Conservation (phyloP, 2,797 vertebrate species). For the Carduelis carduelis region DNA sequence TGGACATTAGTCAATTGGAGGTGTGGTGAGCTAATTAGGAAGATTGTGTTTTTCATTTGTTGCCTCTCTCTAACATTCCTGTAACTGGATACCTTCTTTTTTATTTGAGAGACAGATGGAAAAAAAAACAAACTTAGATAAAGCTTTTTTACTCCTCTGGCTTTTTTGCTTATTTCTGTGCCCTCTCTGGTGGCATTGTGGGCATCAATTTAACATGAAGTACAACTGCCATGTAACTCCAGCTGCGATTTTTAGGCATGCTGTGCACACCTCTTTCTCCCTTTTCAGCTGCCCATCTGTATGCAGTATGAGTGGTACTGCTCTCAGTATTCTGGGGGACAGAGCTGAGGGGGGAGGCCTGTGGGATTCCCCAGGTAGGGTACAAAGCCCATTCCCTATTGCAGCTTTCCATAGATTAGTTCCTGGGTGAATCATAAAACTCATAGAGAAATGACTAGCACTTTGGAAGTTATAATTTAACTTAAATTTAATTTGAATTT, state of each 20-base stretch:
- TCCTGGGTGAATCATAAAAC: neutral
- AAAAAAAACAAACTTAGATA: neutral
- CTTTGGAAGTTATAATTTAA: neutral
- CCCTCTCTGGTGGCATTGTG: neutral
- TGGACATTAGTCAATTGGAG: neutral
- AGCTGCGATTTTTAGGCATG: neutral
- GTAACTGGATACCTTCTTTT: neutral
- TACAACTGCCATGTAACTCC: neutral
- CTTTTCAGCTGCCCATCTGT: neutral
- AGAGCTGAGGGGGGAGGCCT: neutral
- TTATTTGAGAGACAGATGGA: neutral
- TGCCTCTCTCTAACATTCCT: neutral
- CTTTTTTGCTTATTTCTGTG: neutral
- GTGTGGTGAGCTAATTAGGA: neutral
- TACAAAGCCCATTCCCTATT: neutral
- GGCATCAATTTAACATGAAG: neutral
- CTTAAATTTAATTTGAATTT: neutral
- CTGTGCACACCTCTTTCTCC: neutral
- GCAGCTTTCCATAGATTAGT: neutral
- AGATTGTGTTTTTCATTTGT: neutral
- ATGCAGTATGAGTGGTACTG: neutral
- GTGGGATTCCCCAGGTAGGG: neutral
- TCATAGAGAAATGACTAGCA: neutral
- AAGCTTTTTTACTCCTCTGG: neutral
- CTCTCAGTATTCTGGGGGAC: neutral